Conservation (phyloP, 2,113 vertebrate species). For the Triplophysa rosa region DNA sequence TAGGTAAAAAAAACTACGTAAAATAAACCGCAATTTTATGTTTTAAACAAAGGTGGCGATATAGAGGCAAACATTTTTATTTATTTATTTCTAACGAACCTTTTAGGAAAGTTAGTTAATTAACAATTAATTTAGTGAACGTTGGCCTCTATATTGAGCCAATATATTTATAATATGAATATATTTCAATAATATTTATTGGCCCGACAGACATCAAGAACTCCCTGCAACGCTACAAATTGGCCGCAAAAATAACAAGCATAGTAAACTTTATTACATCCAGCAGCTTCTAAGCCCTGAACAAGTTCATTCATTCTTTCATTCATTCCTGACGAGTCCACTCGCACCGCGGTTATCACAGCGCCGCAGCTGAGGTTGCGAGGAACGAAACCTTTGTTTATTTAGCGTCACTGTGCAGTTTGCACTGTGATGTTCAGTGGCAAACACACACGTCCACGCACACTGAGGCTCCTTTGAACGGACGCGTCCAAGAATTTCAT, state of each 20-base stretch:
- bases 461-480: background rate
- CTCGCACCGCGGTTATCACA: background rate
- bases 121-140: background rate
- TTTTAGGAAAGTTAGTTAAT: too few relatives aligned
- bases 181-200: too few relatives aligned
- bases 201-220: background rate
- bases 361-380: slow-evolving; percentile 1
- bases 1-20: too few relatives aligned
- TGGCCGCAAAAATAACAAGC: background rate
- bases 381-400: slow-evolving; percentile 11
- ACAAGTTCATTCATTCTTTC: slow-evolving; percentile 3
- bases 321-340: slow-evolving; percentile 21
- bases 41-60: too few relatives aligned
- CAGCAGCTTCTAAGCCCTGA: background rate
- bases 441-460: slow-evolving; percentile 12
- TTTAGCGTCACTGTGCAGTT: slow-evolving; percentile 18
- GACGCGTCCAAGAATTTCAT: slow-evolving; percentile 26
- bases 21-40: too few relatives aligned
- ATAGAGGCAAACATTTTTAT: too few relatives aligned
- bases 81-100: too few relatives aligned
- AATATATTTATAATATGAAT: too few relatives aligned
- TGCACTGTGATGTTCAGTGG: slow-evolving; percentile 12
- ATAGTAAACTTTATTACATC: background rate
- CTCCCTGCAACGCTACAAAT: background rate
- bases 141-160: background rate